A percentile compares a stretch with the other conserved stretches of the same genome.
phyloP scores from a whole-genome alignment of 2,888 invertebrate species.

The Euproctis similis region DNA sequence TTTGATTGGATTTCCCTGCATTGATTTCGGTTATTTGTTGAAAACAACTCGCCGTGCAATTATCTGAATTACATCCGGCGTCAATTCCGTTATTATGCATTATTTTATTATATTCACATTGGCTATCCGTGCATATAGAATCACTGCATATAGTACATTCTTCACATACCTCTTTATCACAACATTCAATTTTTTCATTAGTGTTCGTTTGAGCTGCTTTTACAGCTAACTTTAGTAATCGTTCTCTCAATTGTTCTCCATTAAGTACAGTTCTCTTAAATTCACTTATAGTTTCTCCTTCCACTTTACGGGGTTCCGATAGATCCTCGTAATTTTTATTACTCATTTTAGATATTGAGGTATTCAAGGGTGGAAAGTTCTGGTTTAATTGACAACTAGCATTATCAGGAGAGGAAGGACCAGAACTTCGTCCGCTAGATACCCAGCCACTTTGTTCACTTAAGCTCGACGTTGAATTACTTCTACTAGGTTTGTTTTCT shows the following conservation, averaged over 20 bases:
- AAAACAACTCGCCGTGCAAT: constrained; percentile 59
- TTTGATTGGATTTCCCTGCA: constrained; percentile 49
- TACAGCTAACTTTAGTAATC: constrained; percentile 78
- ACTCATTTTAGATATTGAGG: constrained; percentile 36
- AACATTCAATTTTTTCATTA: constrained; percentile 69
- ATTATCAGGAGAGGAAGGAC: constrained; percentile 78
- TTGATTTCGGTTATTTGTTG: constrained; percentile 52
- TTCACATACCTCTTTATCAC: constrained; percentile 70
- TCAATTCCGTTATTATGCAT: constrained; percentile 65
- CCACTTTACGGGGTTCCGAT: constrained; percentile 32
- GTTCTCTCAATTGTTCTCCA: constrained; percentile 80
- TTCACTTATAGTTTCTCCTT: constrained; percentile 55
- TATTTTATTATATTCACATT: constrained; percentile 66
- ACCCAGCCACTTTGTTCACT: constrained; percentile 94
- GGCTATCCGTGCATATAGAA: constrained; percentile 69
- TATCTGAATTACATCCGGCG: constrained; percentile 61
- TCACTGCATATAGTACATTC: constrained; percentile 71
- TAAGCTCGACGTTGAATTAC: constrained; percentile 79
- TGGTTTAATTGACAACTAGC: constrained; percentile 70
- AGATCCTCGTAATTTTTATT: constrained; percentile 42
- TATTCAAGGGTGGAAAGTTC: constrained; percentile 51
- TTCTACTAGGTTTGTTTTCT: constrained; percentile 57
- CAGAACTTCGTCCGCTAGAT: constrained; percentile 82
- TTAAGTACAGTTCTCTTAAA: constrained; percentile 73
- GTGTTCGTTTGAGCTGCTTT: constrained; percentile 62